These are phyloP conservation scores for Platysteira castanea DNA, from an alignment of 2,113 vertebrate genomes.

Conservation along the genomic window DNA sequence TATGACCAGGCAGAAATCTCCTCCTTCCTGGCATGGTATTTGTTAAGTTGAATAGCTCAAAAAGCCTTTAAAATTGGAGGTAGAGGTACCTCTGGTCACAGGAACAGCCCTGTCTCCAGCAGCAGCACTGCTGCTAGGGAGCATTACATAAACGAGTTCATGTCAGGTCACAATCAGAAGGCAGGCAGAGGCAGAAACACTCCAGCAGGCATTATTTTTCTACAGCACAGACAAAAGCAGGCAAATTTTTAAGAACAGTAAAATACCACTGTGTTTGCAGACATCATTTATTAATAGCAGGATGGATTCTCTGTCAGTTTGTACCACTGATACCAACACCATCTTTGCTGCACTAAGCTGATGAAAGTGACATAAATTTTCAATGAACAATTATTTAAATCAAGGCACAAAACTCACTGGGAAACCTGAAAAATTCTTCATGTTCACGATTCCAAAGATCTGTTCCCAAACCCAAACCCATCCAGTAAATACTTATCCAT, in stretches of 20 bases:
- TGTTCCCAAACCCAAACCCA: not conserved
- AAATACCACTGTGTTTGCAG: not conserved
- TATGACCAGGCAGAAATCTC: not conserved
- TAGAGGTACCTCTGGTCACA: not conserved
- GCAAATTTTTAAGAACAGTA: not conserved
- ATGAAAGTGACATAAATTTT: not conserved
- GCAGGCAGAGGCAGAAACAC: conserved; percentile 23
- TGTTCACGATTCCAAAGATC: not conserved
- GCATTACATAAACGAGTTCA: conserved; percentile 40
- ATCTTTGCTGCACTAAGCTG: not conserved
- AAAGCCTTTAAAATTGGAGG: not conserved
- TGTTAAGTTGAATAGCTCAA: not conserved
- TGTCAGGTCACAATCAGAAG: not conserved
- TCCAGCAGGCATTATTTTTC: conserved; percentile 11
- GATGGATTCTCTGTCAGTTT: not conserved
- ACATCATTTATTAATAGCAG: not conserved
- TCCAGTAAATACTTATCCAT: not conserved
- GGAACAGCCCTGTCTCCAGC: not conserved
- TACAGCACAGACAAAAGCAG: not conserved
- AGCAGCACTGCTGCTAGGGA: conserved; percentile 7
- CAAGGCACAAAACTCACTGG: not conserved
- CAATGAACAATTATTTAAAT: not conserved
- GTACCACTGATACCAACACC: not conserved
- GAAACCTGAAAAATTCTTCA: not conserved
- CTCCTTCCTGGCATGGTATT: not conserved